Conservation (phyloP, 2,888 invertebrate genomes). For the Nebria brevicollis region DNA sequence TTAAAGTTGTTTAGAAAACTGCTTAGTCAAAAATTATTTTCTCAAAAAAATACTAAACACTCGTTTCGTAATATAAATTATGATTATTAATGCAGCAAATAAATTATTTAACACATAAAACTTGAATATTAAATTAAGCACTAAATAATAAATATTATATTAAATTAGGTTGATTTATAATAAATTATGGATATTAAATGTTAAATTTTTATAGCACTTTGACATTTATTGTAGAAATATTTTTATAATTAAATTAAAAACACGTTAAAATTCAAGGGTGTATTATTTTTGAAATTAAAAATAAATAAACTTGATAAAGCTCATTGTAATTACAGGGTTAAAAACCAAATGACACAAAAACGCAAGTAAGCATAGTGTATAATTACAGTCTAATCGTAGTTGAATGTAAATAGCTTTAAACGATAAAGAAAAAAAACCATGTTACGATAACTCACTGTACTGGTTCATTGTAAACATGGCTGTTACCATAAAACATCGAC, state of each 20-base stretch:
- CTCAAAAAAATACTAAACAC: no score
- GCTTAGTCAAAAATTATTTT: not conserved
- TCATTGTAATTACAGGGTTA: not conserved
- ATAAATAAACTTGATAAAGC: not conserved
- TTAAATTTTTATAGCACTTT: not conserved
- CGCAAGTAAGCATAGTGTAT: not conserved
- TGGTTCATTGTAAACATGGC: constrained; percentile 7
- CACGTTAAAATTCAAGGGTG: no score
- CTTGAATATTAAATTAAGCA: no score
- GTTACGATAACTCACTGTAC: not conserved
- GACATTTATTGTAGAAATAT: not conserved
- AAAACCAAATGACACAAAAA: not conserved
- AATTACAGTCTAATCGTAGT: not conserved
- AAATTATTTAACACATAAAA: no score
- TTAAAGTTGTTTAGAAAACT: constrained; percentile 1
- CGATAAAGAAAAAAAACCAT: not conserved
- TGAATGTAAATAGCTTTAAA: not conserved
- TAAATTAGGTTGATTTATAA: not conserved
- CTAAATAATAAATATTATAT: no score
- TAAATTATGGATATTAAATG: not conserved
- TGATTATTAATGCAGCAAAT: no score
- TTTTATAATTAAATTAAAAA: no score
- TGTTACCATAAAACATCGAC: constrained; percentile 7
- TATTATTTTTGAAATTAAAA: not conserved
- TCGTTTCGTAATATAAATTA: no score